Evolutionary conservation across 2,113 vertebrate genomes (phyloP), one percentile per base, ranked within the genome.

Genomic region (Mobula birostris): DNA sequence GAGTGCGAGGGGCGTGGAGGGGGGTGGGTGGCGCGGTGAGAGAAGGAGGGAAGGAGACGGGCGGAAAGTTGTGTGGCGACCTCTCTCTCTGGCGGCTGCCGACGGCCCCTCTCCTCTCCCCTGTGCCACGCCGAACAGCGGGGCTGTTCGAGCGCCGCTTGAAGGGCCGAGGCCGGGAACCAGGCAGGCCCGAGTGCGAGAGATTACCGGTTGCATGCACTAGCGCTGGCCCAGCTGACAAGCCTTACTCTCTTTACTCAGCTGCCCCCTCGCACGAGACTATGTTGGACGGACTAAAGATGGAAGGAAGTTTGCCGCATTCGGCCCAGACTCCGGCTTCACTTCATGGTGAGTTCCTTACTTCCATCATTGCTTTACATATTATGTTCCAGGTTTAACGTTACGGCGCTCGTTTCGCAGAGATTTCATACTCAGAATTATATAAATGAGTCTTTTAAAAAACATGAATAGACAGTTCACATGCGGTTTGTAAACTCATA

Each of bases 201-300:
- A 1, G 82, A 11, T 61, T 58, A 11, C 29, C 29, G 29, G 27
- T 85, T 85, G 48, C 58, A 19, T 63, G 90, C 5, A 36, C 3
- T 11, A 74, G 36, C 19, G 8, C 66, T 19, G 90, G 32, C 32
- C n/a, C 36, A 74, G 36, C 90, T 93, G 90, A 93, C 90, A 24
- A 72, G 58, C 21, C 8, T 68, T 72, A 9, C 36, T 93, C 90
- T 90, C 85, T 74, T 24, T 24, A 24, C 70, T 93, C 40, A 74
- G 90, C 32, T 74, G 19, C 36, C 32, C 21, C 90, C 70, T 93
- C 32, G 27, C 32, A 63, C 32, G 68, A 56, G 19, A 93, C 40
- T 8, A 93, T 93, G 90, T 72, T 93, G 32, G 90, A 93, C 90
- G 90, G 90, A 48, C 32, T 93, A 32, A 93, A 93, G 72, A 93